phyloP scores from a whole-genome alignment of 2,888 invertebrate species.

The Liopterus haemorrhoidalis region DNA sequence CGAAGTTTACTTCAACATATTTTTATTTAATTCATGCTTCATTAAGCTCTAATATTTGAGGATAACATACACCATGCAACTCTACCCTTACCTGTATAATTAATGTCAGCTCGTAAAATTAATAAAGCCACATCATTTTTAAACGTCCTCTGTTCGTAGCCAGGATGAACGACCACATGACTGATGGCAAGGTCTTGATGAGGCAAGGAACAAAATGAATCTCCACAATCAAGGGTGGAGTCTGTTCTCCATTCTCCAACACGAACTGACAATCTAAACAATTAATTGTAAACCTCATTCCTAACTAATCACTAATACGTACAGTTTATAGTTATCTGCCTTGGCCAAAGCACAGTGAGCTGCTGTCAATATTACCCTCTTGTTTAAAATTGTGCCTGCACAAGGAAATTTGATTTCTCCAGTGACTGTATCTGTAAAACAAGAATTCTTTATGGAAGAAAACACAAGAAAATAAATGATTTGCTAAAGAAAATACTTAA shows the following conservation, averaged over 20 bases:
- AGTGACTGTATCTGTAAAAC: slow-evolving; percentile 56
- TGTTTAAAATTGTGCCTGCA: slow-evolving; percentile 63
- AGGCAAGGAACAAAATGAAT: slow-evolving; percentile 67
- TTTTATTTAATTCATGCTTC: too few relatives aligned
- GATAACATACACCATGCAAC: too few relatives aligned
- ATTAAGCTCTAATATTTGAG: background rate
- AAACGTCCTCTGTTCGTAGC: slow-evolving; percentile 55
- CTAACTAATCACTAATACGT: slow-evolving; percentile 41
- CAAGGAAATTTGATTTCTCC: slow-evolving; percentile 70
- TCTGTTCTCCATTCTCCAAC: slow-evolving; percentile 69
- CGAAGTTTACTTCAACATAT: too few relatives aligned
- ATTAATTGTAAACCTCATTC: slow-evolving; percentile 9
- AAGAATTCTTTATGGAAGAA: too few relatives aligned
- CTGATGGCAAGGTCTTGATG: slow-evolving; percentile 66
- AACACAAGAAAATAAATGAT: too few relatives aligned
- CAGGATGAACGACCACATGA: slow-evolving; percentile 71
- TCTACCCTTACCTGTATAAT: slow-evolving; percentile 53
- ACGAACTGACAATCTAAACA: slow-evolving; percentile 61
- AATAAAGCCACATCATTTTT: slow-evolving; percentile 68
- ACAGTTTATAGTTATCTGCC: slow-evolving; percentile 70
- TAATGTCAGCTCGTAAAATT: slow-evolving; percentile 62
- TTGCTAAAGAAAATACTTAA: too few relatives aligned
- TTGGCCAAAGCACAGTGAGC: slow-evolving; percentile 75
- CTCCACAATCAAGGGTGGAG: slow-evolving; percentile 69
- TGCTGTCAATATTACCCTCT: slow-evolving; percentile 61